Evolutionary conservation across 1,140 invertebrate species (phyloP).

Genomic region (Andricus grossulariae): DNA sequence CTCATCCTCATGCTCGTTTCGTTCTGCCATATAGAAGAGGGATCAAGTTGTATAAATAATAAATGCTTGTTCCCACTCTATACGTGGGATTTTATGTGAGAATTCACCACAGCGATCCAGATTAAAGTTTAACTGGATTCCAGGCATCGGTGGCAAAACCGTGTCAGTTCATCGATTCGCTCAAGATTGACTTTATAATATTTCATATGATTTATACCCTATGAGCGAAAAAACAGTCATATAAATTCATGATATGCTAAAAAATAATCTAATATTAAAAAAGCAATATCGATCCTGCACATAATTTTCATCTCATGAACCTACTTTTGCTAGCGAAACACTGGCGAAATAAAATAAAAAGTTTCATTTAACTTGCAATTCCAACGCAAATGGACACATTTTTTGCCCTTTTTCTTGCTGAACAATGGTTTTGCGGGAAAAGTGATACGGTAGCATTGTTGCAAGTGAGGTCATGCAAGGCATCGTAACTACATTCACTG

Average conservation of each 20-base stretch:
- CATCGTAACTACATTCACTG: background rate
- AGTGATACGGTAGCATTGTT: constrained; percentile 21
- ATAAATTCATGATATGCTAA: background rate
- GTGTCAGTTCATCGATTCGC: background rate
- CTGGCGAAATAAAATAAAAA: background rate
- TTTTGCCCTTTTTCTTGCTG: background rate
- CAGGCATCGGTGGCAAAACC: background rate
- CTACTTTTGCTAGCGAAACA: background rate
- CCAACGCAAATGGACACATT: background rate
- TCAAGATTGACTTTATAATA: constrained; percentile 4
- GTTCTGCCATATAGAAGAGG: background rate
- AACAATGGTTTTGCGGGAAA: constrained; percentile 21
- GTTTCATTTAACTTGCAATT: constrained; percentile 18
- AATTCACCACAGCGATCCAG: background rate
- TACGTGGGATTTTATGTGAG: constrained; percentile 3
- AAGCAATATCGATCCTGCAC: background rate
- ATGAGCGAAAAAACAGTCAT: background rate
- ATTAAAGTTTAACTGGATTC: background rate
- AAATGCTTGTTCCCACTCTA: background rate
- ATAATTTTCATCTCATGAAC: background rate
- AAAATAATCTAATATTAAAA: background rate
- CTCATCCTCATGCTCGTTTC: background rate
- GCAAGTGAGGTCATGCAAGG: constrained; percentile 9
- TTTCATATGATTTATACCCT: background rate
- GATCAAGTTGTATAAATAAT: constrained; percentile 28